Percentiles rank a stretch among this genome's conserved stretches.
Evolutionary conservation across 1,140 invertebrate species (phyloP).

Genomic region (Liolophura sinensis): DNA sequence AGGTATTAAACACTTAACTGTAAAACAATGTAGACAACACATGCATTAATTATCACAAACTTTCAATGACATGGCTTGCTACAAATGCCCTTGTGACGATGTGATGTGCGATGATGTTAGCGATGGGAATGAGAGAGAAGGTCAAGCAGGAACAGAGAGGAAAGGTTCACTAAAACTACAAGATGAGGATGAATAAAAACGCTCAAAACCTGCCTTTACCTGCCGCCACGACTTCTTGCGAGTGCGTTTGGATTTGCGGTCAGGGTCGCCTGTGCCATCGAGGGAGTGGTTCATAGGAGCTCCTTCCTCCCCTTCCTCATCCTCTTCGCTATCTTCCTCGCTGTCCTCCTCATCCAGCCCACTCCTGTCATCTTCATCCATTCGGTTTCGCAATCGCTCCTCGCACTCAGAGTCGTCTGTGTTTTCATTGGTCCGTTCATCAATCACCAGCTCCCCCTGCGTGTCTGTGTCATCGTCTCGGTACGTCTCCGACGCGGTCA

Average conservation of each 20-base stretch:
- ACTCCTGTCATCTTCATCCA: slow-evolving; percentile 2
- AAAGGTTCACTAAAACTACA: not conserved
- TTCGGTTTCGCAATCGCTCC: slow-evolving; percentile 9
- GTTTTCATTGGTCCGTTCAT: slow-evolving; percentile 14
- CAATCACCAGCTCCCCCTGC: slow-evolving; percentile 24
- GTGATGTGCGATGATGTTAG: not conserved
- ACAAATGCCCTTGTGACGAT: no score
- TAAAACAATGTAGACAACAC: no score
- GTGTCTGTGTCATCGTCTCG: no score
- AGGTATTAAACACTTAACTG: no score
- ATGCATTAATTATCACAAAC: no score
- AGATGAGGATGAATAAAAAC: not conserved
- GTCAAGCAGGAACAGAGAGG: not conserved
- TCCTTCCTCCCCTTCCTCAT: slow-evolving; percentile 3
- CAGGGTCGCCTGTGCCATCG: slow-evolving; percentile 14
- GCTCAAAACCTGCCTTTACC: slow-evolving; percentile 28
- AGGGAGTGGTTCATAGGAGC: no score
- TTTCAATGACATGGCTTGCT: no score
- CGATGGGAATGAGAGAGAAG: not conserved
- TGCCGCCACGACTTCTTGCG: slow-evolving; percentile 53
- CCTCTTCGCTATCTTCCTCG: slow-evolving; percentile 15
- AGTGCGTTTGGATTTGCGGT: slow-evolving; percentile 31
- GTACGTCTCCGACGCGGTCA: no score
- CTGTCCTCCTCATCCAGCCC: slow-evolving; percentile 13
- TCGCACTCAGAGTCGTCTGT: slow-evolving; percentile 2